Evolutionary conservation across 1,140 invertebrate species (phyloP).

Genomic region (Macrocentrus cingulum): DNA sequence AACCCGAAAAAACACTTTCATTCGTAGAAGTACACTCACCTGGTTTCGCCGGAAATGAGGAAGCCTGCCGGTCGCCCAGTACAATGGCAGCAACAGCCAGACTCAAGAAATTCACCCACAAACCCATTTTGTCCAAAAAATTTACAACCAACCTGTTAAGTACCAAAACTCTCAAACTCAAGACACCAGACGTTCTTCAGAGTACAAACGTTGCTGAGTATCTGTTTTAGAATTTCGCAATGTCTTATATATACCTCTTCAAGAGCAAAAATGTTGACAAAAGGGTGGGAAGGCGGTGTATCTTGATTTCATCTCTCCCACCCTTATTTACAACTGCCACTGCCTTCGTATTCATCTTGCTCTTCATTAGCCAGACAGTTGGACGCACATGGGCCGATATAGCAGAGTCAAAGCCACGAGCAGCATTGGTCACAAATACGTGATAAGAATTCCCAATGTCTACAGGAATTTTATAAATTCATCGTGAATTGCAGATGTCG

Average conservation of each 20-base stretch:
- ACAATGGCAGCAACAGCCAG: no score
- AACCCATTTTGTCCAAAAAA: no score
- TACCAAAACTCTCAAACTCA: no score
- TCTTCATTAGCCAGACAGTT: conserved; percentile 26
- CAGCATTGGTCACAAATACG: conserved; percentile 45
- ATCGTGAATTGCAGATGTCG: conserved; percentile 32
- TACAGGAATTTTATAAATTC: conserved; percentile 43
- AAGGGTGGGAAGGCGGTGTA: conserved; percentile 27
- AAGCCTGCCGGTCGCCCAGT: no score
- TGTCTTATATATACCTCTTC: conserved; percentile 50
- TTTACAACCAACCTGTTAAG: no score
- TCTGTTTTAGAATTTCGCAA: conserved; percentile 38
- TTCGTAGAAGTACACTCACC: no score
- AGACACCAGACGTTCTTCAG: no score
- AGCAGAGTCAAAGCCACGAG: conserved; percentile 31
- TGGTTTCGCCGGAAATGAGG: no score
- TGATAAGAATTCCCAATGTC: conserved; percentile 40
- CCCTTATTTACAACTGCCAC: conserved; percentile 25
- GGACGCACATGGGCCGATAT: conserved; percentile 18
- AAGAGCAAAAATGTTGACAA: conserved; percentile 30
- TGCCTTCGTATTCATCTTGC: conserved; percentile 24
- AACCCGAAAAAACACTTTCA: no score
- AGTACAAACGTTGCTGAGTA: no score
- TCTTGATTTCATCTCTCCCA: conserved; percentile 24
- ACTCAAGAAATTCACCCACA: no score